Evolutionary conservation across 2,888 invertebrate species (phyloP), one percentile per base, ranked within the genome.

Genomic region (Epicampocera succincta): DNA sequence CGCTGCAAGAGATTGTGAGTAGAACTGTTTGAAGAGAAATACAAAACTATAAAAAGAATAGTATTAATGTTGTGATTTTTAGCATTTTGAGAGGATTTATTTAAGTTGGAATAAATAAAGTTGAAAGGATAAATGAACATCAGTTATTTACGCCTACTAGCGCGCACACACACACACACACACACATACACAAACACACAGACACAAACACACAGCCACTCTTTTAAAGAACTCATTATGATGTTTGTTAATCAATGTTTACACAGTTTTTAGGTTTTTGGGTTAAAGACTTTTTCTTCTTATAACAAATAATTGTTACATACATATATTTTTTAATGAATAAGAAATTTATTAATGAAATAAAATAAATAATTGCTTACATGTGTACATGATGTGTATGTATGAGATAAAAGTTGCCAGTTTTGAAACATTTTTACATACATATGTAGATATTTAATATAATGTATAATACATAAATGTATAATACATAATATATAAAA

Each of bases 51-150:
- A 11, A 15, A 3, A 21, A 38, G 4, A 12, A 54, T 56, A 42
- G 19, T 40, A 44, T 19, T 46, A 19, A 46, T 46, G 58, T 33
- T 48, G 58, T 44, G 56, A 38, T 21, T 58, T 48, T 71, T 58
- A 60, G 61, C 50, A 61, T 72, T 40, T 52, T 19, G 25, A 61
- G 50, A 72, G 40, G n/a, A 33, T 72, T 52, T 44, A 61, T 61
- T 29, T 13, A 11, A 29, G 19, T 61, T 56, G 42, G 1, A 17
- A 21, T 33, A n/a, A 21, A 21, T 4, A 17, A 17, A 12, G 25
- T 11, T 46, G 8, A 63, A 63, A 19, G 44, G 29, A 63, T 33
- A 46, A 63, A 42, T 46, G 61, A 21, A 60, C 58, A 40, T 60
- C n/a, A 33, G 8, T 6, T 33, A 1, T 9, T 6, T 33, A 33